Base-by-base conservation (phyloP, 1,140 invertebrate species). In the Sminthurides bifidus region DNA sequence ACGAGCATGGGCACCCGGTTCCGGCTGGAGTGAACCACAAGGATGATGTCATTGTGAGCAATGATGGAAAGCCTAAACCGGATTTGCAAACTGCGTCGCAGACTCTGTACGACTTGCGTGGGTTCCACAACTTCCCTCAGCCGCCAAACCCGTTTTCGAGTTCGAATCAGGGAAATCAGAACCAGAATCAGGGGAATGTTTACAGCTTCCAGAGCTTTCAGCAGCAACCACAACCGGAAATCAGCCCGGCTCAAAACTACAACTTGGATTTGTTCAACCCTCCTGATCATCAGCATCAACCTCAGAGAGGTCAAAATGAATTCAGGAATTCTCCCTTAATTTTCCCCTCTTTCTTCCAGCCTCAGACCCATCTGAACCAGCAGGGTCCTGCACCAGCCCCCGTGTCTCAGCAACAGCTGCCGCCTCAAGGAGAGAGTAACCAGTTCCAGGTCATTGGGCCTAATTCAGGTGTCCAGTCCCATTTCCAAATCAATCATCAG, bases 81-180 rank as follows among this genome's bases (percentile, higher is more conserved):
- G 60, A 62, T 37, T 53, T 62, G 23, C 23, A 26, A 43, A 17
- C 58, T 0, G 58, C 56, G 19, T 59, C 59, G 8, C 63, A 65
- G 49, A 61, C 63, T 1, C 31, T 65, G 41, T 65, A 65, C 26
- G 63, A 65, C 48, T 26, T 65, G 1, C 44, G 63, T 23, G 63
- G 63, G 15, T 65, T 56, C 48, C 52, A 64, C 30, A n/a, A 56
- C 58, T 49, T 52, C 54, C 1, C 29, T 64, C 4, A 53, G 56
- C 14, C 33, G 48, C 2, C 52, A 55, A 50, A 21, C 29, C 12
- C n/a, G n/a, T n/a, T n/a, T n/a, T n/a, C n/a, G n/a, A n/a, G 58
- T 44, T 23, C n/a, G n/a, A n/a, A n/a, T n/a, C n/a, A n/a, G n/a
- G n/a, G n/a, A n/a, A 10, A 6, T 29, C 44, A 46, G 24, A 21